Evolutionary conservation across 2,113 vertebrate genomes (phyloP), one percentile per base, ranked within the genome.

Genomic region (Octodon degus): DNA sequence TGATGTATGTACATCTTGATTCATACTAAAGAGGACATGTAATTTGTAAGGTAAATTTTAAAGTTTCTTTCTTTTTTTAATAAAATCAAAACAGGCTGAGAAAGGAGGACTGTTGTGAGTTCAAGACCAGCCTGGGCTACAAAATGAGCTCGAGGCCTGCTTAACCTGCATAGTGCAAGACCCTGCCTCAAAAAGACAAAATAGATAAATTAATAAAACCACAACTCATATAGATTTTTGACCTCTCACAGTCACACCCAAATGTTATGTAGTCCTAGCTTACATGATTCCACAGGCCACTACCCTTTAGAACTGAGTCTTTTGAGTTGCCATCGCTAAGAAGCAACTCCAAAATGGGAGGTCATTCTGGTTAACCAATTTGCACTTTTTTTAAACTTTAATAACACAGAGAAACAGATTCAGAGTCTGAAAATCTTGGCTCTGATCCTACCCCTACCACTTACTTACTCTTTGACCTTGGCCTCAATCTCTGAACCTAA

Each of bases 41-140:
- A 91, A 91, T 47, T 40, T 79, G 10, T 30, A 84, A 77, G 68
- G 70, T 67, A 91, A 86, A 85, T 68, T 89, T 92, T 62, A 58
- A 89, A n/a, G 17, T 37, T 86, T 79, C 25, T 37, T 91, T 84
- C 87, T 53, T 76, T 58, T 58, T 58, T 19, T 19, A 58, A 58
- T 58, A 58, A 58, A 58, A 58, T 58, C 55, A 58, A 4, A 58
- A 58, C 55, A 58, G 55, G 55, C 55, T 58, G 55, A 58, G 17
- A 58, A 58, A 58, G 55, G 55, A 58, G 55, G 55, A 58, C 55
- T 58, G 55, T 58, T 58, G 55, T 19, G 16, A 58, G 5, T 58
- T 58, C 55, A 58, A 58, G 55, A 58, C 16, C 16, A 58, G 55
- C 55, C 55, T 58, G 55, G 55, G 55, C 16, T 58, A 58, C 55